Evolutionary conservation across 1,140 invertebrate genomes (phyloP), one percentile per base, ranked within the genome.

Genomic region (Ceratitis capitata): DNA sequence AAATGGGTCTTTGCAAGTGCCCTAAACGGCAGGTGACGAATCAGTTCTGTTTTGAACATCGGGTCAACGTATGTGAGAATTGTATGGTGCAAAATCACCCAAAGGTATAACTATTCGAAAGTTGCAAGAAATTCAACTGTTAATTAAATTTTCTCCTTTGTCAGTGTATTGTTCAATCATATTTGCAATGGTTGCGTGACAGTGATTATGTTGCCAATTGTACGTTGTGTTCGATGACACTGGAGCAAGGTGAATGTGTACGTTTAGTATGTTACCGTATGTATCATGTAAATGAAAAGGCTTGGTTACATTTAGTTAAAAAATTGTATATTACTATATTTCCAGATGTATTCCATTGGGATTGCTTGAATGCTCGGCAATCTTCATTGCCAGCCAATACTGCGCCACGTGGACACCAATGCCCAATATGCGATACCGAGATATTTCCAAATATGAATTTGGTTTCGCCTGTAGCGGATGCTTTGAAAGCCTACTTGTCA

Each of bases 61-160:
- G 98, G 89, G 98, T 99, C 2, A 99, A 99, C 95, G 98, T 99
- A 90, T 99, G 98, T 92, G 98, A 99, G 94, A 95, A 98, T 93
- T 99, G 98, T 93, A 96, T 99, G 94, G 97, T 99, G 45, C 96
- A 96, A 88, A 98, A 97, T 92, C 98, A 99, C 93, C 95, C 97
- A 42, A 97, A 97, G 94, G 98, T 99, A 95, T 42, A n/a, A 26
- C 23, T 32, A 6, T 69, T 39, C 16, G 39, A 6, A 35, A 32
- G 5, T 9, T 39, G 16, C n/a, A n/a, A n/a, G n/a, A n/a, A n/a
- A n/a, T n/a, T n/a, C n/a, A 26, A 42, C n/a, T 9, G 19, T 78
- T 84, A 51, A 58, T 84, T 53, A 49, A 82, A 64, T 64, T 16
- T 6, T 85, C 39, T 88, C 89, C 88, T 87, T 86, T 91, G 90